Evolutionary conservation across 2,888 invertebrate species (phyloP).

Genomic region (Proisotoma minuta): DNA sequence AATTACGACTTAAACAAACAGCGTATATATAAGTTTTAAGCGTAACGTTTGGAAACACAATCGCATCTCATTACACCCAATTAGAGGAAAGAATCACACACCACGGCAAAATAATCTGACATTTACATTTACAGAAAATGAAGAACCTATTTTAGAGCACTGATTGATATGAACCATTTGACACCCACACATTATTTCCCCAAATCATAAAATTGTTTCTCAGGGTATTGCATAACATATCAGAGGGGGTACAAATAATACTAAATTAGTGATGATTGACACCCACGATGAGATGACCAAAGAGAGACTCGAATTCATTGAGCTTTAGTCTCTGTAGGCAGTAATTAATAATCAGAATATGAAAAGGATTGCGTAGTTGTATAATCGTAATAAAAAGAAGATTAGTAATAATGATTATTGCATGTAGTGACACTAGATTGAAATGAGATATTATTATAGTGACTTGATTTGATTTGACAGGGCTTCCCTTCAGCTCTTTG

Average conservation of each 20-base stretch:
- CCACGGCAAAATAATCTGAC: not conserved
- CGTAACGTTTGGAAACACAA: not conserved
- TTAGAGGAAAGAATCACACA: constrained; percentile 17
- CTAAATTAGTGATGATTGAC: not conserved
- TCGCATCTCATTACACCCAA: constrained; percentile 28
- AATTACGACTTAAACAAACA: constrained; percentile 43
- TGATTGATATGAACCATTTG: no score
- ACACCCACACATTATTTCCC: constrained; percentile 1
- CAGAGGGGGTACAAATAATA: not conserved
- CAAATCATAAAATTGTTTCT: not conserved
- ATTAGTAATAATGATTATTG: no score
- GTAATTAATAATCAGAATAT: no score
- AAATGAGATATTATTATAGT: no score
- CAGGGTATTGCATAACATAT: not conserved
- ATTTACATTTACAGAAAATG: not conserved
- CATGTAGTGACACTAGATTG: no score
- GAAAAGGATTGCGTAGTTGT: no score
- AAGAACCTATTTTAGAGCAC: no score
- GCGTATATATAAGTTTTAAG: no score
- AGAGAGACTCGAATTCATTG: no score
- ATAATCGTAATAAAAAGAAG: no score
- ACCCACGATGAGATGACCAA: not conserved
- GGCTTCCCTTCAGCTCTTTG: constrained; percentile 45
- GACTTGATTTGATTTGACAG: constrained; percentile 20
- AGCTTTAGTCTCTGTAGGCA: no score